These are phyloP conservation scores for Perca flavescens DNA, from an alignment of 2,113 vertebrate genomes.

Conservation along the genomic window DNA sequence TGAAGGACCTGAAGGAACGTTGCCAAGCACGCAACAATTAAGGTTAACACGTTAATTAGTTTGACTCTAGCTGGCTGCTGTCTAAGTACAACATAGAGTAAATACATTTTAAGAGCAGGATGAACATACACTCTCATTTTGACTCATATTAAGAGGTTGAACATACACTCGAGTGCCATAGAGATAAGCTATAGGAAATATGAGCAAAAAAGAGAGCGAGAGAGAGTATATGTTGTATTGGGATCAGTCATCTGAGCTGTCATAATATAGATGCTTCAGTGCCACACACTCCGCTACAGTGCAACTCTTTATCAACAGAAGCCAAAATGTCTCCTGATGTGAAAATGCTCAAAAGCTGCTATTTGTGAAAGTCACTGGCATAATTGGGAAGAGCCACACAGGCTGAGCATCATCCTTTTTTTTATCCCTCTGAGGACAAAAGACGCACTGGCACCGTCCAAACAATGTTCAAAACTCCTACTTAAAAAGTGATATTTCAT, in stretches of 20 bases:
- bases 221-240: slow-evolving; percentile 10
- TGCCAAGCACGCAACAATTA: slow-evolving; percentile 37
- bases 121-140: slow-evolving; percentile 12
- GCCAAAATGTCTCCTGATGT: slow-evolving; percentile 30
- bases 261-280: slow-evolving; percentile 40
- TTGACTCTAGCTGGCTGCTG: slow-evolving; percentile 23
- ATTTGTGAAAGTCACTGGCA: slow-evolving; percentile 35
- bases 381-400: slow-evolving; percentile 23
- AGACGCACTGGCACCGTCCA: no score
- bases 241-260: slow-evolving; percentile 47
- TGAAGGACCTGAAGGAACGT: slow-evolving; percentile 44
- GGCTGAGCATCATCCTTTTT: slow-evolving; percentile 2
- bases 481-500: no score
- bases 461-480: no score
- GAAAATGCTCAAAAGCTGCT: slow-evolving; percentile 39
- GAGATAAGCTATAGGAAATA: slow-evolving; percentile 5
- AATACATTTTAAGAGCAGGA: slow-evolving; percentile 30
- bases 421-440: no score
- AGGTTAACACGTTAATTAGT: slow-evolving; percentile 40
- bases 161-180: background rate
- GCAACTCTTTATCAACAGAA: slow-evolving; percentile 23
- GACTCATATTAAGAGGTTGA: slow-evolving; percentile 32
- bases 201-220: slow-evolving; percentile 4
- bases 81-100: slow-evolving; percentile 11
- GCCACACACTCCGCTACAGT: slow-evolving; percentile 9